phyloP scores from a whole-genome alignment of 2,113 vertebrate genomes.

The Ochotona curzoniae region DNA sequence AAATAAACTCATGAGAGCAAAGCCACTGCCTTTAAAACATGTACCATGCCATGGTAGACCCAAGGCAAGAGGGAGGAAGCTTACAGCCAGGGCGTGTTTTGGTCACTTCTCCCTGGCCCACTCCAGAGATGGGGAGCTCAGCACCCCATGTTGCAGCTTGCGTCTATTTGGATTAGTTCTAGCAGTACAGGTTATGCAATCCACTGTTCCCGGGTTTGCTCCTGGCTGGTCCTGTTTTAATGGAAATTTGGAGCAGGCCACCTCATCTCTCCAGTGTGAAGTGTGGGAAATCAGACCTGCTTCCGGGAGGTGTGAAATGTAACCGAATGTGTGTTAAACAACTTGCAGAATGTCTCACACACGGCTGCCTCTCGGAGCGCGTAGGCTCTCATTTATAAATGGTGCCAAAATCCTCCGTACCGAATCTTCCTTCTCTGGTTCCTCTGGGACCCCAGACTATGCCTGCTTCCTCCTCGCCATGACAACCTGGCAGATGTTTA shows the following conservation, averaged over 20 bases:
- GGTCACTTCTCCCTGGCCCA: background rate
- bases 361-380: background rate
- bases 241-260: background rate
- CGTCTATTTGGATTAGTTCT: background rate
- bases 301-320: background rate
- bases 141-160: background rate
- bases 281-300: background rate
- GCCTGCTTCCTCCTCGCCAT: conserved; percentile 24
- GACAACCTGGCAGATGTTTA: conserved; percentile 63
- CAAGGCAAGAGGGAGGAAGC: background rate
- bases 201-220: background rate
- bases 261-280: no score
- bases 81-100: background rate
- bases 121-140: background rate
- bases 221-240: background rate
- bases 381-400: conserved; percentile 23
- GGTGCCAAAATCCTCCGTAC: conserved; percentile 32
- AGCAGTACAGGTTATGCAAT: background rate
- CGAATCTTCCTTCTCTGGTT: background rate
- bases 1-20: background rate
- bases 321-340: background rate
- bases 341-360: background rate
- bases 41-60: background rate
- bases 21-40: background rate
- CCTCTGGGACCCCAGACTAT: conserved; percentile 25